These are phyloP conservation scores for Drosophila ambigua DNA, from an alignment of 1,140 invertebrate species.

Conservation along the genomic window DNA sequence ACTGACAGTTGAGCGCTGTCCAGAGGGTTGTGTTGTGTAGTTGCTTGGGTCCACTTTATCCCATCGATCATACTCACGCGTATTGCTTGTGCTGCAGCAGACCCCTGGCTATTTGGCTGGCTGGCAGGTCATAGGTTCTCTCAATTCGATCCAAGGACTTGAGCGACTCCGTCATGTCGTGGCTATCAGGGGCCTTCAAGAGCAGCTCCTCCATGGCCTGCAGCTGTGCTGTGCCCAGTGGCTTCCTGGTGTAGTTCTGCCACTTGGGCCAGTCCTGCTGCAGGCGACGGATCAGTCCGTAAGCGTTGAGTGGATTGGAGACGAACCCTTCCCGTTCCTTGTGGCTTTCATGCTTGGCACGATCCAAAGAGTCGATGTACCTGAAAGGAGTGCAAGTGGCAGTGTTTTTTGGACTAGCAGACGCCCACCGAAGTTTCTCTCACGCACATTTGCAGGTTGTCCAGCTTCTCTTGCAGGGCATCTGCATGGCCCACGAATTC, in stretches of 20 bases:
- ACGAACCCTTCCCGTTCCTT: constrained; percentile 85
- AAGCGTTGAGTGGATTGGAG: constrained; percentile 60
- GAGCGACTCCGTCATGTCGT: constrained; percentile 95
- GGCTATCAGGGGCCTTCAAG: constrained; percentile 90
- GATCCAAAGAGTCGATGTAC: constrained; percentile 19
- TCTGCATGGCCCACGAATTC: constrained; percentile 23
- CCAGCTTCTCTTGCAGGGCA: constrained; percentile 33
- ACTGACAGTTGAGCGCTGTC: constrained; percentile 1
- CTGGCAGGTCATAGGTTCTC: constrained; percentile 96
- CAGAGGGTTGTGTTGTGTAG: no score
- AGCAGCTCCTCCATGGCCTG: constrained; percentile 88
- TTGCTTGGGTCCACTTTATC: no score
- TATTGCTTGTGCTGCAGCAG: constrained; percentile 92
- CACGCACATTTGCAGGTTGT: constrained; percentile 38
- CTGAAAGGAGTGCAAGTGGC: background rate
- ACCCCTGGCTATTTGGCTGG: constrained; percentile 93
- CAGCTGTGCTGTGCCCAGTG: constrained; percentile 12
- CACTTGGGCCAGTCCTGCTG: constrained; percentile 55
- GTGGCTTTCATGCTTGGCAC: constrained; percentile 89
- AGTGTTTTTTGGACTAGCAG: no score
- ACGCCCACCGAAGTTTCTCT: background rate
- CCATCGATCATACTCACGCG: constrained; percentile 85
- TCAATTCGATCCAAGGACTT: constrained; percentile 95
- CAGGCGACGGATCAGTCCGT: constrained; percentile 51
- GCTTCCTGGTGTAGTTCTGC: constrained; percentile 31